phyloP scores from a whole-genome alignment of 2,888 invertebrate genomes.

The Stenoptilia bipunctidactyla region DNA sequence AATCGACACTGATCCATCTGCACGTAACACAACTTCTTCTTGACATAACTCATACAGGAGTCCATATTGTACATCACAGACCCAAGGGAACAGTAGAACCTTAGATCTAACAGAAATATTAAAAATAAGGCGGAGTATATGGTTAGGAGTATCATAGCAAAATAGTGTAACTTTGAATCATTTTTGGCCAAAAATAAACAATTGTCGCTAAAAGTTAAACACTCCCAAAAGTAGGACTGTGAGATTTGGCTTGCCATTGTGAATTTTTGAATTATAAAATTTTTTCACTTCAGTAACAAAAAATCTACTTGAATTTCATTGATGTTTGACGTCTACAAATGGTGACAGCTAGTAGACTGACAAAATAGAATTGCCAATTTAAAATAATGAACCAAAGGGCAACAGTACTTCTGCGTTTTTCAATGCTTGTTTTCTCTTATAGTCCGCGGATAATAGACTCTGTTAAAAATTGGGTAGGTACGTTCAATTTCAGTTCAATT shows the following conservation, averaged over 20 bases:
- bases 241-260: slow-evolving; percentile 7
- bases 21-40: slow-evolving; percentile 35
- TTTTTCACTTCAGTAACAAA: too few relatives aligned
- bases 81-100: slow-evolving; percentile 44
- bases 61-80: slow-evolving; percentile 35
- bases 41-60: slow-evolving; percentile 33
- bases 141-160: slow-evolving; percentile 28
- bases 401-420: too few relatives aligned
- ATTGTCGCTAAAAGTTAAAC: slow-evolving; percentile 35
- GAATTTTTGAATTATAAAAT: too few relatives aligned
- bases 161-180: slow-evolving; percentile 41
- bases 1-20: slow-evolving; percentile 35
- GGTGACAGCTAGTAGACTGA: too few relatives aligned
- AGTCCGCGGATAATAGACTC: too few relatives aligned
- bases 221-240: slow-evolving; percentile 48
- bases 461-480: too few relatives aligned
- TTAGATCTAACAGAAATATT: slow-evolving; percentile 35
- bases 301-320: too few relatives aligned
- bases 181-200: slow-evolving; percentile 36
- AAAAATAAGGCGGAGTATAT: slow-evolving; percentile 38
- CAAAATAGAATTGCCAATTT: too few relatives aligned
- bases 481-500: too few relatives aligned
- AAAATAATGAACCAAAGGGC: too few relatives aligned
- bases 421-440: too few relatives aligned
- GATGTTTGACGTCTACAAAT: too few relatives aligned